Evolutionary conservation across 1,140 invertebrate genomes (phyloP).

Genomic region (Onthophagus taurus): DNA sequence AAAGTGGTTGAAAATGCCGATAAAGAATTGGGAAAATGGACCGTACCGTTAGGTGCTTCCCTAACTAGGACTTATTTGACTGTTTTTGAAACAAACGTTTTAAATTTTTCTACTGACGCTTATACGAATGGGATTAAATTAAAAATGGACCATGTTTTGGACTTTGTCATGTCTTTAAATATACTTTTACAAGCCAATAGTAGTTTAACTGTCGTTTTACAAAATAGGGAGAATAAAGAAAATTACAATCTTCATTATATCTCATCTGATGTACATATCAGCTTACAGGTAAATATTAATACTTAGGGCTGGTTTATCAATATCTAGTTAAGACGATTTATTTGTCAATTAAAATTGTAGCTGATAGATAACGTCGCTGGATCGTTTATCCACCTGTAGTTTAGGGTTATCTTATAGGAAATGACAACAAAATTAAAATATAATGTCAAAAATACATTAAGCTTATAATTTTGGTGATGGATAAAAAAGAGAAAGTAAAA

Average conservation of each 20-base stretch:
- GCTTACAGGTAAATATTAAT: constrained; percentile 48
- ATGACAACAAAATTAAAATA: too few species aligned
- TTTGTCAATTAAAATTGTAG: too few species aligned
- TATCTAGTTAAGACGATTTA: too few species aligned
- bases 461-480: too few species aligned
- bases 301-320: too few species aligned
- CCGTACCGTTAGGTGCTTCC: constrained; percentile 51
- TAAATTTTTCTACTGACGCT: constrained; percentile 65
- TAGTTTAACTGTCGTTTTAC: constrained; percentile 66
- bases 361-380: too few species aligned
- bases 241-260: constrained; percentile 77
- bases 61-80: constrained; percentile 52
- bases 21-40: constrained; percentile 54
- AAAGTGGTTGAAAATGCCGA: constrained; percentile 68
- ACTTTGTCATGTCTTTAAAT: constrained; percentile 71
- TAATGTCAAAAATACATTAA: too few species aligned
- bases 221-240: constrained; percentile 68
- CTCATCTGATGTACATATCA: constrained; percentile 60
- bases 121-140: constrained; percentile 58
- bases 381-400: too few species aligned
- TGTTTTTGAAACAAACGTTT: constrained; percentile 43
- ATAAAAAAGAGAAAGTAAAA: too few species aligned
- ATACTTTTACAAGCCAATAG: constrained; percentile 64
- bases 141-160: constrained; percentile 60
- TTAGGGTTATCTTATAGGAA: too few species aligned